A percentile compares a stretch with the other conserved stretches of the same genome.
phyloP scores from a whole-genome alignment of 2,888 invertebrate genomes.

The Baronia brevicornis region DNA sequence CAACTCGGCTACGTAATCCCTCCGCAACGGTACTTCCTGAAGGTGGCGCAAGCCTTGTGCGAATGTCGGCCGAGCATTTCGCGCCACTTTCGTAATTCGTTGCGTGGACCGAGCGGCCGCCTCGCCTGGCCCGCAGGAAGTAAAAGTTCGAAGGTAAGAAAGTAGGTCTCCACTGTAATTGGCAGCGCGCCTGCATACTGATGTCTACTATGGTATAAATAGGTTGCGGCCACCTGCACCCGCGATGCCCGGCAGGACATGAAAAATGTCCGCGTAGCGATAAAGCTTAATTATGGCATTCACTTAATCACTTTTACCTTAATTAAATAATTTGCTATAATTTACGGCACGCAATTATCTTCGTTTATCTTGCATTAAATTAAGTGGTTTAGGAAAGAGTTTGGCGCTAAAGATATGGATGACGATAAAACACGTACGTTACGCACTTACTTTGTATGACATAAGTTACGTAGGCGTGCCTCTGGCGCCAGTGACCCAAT shows the following conservation, averaged over 20 bases:
- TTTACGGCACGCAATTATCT: constrained; percentile 9
- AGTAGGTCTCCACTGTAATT: constrained; percentile 74
- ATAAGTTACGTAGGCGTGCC: constrained; percentile 51
- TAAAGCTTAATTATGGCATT: constrained; percentile 10
- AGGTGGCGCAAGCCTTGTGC: constrained; percentile 72
- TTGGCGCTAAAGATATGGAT: constrained; percentile 11
- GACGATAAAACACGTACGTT: constrained; percentile 35
- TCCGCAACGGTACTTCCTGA: constrained; percentile 70
- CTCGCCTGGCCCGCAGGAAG: constrained; percentile 72
- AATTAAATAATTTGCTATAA: constrained; percentile 11
- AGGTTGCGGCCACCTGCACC: constrained; percentile 50
- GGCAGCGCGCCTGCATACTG: constrained; percentile 71
- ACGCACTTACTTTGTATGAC: constrained; percentile 47
- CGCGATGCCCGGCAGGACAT: constrained; percentile 25
- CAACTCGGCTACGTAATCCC: constrained; percentile 63
- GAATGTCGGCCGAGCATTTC: constrained; percentile 75
- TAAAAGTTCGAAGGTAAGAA: constrained; percentile 77
- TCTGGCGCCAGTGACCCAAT: constrained; percentile 54
- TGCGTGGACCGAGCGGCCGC: constrained; percentile 71
- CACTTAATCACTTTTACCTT: constrained; percentile 9
- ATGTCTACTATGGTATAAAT: constrained; percentile 51
- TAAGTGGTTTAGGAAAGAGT: constrained; percentile 12
- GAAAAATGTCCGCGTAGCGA: constrained; percentile 18
- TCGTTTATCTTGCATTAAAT: constrained; percentile 8
- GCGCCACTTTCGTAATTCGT: constrained; percentile 74